Base-by-base conservation (phyloP, 1,140 invertebrate genomes). In the Phymastichus coffea region DNA sequence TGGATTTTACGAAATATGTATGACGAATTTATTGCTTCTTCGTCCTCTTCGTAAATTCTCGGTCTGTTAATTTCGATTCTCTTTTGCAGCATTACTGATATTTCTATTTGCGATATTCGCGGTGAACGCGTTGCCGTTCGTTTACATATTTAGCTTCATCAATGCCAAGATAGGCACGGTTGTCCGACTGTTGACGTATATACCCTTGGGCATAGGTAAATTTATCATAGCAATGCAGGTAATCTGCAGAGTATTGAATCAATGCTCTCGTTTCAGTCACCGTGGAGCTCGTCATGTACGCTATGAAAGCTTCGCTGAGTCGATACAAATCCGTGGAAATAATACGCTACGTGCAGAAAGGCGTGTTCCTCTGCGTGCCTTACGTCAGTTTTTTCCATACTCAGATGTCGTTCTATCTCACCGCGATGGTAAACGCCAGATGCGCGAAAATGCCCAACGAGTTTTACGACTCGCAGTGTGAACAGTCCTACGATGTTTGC, bases 361-460 rank as follows among this genome's bases (percentile, higher is more conserved):
- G 28, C 8, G 1, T 76, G 15, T 75, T 78, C 40, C 68, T 69
- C 20, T 22, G 78, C 4, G 46, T 77, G 41, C 78, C 78, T 4
- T 70, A 79, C 28, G 33, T 79, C 35, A 78, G 74, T 55, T 71
- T 77, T 10, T 75, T 75, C 30, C 73, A 78, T 23, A 76, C 74
- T 43, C 72, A 76, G 52, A 20, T 69, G 1, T 64, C 70, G 1
- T 79, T 79, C 37, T 71, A 69, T 25, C 23, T 44, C 0, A 65
- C 61, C 23, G 71, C 76, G 2, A 7, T 60, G 10, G 52, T 62
- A 54, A 80, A 78, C 61, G 70, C 76, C 2, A 69, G 70, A 25
- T 80, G 77, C 33, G 65, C 6, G 12, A 7, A 12, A 12, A 33
- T 33, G 28, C 28, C 28, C 6, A 33, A 33, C 12, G 28, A 6